Evolutionary conservation across 37 sponge, comb jelly and placozoan genomes (phyloP).

Genomic region (Ephydatia muelleri): DNA sequence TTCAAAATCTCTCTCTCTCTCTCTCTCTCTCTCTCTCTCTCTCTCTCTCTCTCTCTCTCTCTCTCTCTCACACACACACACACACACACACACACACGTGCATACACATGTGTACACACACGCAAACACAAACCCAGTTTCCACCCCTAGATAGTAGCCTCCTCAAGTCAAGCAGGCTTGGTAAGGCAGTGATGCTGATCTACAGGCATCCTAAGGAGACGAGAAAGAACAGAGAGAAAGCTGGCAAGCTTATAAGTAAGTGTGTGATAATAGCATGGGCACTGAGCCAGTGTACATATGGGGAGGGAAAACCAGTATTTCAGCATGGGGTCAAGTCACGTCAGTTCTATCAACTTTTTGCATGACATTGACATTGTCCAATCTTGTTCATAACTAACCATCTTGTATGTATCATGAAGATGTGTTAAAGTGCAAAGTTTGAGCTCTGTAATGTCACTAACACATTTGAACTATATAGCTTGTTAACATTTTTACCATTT

Average conservation of each 20-base stretch:
- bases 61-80: background rate
- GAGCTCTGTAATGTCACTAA: no score
- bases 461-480: no score
- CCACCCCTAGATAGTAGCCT: conserved; percentile 66
- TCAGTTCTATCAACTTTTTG: no score
- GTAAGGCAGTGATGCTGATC: conserved; percentile 96
- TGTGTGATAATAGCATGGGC: background rate
- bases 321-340: background rate
- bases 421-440: no score
- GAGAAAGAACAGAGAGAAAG: conserved; percentile 83
- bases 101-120: conserved; percentile 11
- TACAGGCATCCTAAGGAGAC: conserved; percentile 95
- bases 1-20: no score
- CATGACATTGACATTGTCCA: no score
- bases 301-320: background rate
- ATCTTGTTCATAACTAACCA: no score
- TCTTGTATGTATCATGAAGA: no score
- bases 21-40: conserved; percentile 18
- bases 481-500: no score
- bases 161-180: conserved; percentile 91
- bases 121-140: conserved; percentile 29
- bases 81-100: background rate
- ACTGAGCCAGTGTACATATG: background rate
- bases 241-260: conserved; percentile 93
- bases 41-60: conserved; percentile 29